Conservation (phyloP, 2,113 vertebrate species). For the Sardina pilchardus region DNA sequence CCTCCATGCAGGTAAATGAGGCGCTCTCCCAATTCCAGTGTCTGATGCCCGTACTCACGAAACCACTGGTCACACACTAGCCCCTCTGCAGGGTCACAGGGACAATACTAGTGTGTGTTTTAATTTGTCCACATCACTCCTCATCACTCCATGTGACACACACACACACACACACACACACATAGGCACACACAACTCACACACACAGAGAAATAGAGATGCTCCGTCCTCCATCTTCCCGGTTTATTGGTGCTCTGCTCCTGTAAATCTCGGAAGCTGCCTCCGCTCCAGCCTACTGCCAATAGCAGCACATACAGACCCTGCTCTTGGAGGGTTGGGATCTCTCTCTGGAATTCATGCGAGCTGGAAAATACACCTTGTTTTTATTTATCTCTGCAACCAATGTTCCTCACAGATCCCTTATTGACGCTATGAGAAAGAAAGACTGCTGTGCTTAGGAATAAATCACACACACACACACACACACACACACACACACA, state of each 20-base stretch:
- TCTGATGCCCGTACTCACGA: too few relatives aligned
- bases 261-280: neutral
- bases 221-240: neutral
- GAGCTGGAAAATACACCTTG: neutral
- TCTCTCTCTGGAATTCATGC: neutral
- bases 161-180: conserved; percentile 16
- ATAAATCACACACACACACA: neutral
- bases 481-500: conserved; percentile 7
- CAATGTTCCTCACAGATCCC: neutral
- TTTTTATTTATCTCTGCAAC: neutral
- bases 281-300: neutral
- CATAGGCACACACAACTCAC: conserved; percentile 5
- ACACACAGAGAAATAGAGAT: neutral
- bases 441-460: neutral
- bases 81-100: too few relatives aligned
- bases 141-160: neutral
- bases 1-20: too few relatives aligned
- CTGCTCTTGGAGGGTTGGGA: neutral
- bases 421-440: neutral
- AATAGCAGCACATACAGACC: neutral
- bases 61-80: too few relatives aligned
- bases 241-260: neutral
- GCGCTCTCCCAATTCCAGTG: too few relatives aligned
- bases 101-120: too few relatives aligned
- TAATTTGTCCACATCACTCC: too few relatives aligned